phyloP scores from a whole-genome alignment of 2,888 invertebrate species.

The Biston stratarius region DNA sequence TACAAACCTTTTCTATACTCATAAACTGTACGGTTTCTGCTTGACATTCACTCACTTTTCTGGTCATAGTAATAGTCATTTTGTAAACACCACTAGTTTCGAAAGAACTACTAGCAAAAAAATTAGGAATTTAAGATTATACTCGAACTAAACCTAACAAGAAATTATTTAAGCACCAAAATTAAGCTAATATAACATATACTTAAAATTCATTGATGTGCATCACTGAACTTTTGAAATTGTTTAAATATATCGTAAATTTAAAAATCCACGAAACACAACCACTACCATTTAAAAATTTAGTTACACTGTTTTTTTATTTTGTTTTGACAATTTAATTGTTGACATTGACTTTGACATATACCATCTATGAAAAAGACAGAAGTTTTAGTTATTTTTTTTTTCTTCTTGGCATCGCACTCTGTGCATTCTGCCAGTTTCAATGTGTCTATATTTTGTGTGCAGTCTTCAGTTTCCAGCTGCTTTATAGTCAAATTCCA shows the following conservation, averaged over 20 bases:
- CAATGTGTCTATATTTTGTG: too few relatives aligned
- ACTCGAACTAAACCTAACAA: neutral
- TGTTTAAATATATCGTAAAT: slow-evolving; percentile 7
- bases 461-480: too few relatives aligned
- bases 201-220: neutral
- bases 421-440: too few relatives aligned
- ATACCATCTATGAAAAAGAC: too few relatives aligned
- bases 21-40: slow-evolving; percentile 80
- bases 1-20: slow-evolving; percentile 80
- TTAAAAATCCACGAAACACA: neutral
- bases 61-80: slow-evolving; percentile 82
- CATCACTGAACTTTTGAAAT: slow-evolving; percentile 3
- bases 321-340: neutral
- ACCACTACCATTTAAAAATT: neutral
- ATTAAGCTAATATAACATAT: neutral
- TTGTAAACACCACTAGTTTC: slow-evolving; percentile 22
- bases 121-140: slow-evolving; percentile 4
- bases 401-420: neutral
- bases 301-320: slow-evolving; percentile 2
- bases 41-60: slow-evolving; percentile 79
- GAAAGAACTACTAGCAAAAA: neutral
- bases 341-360: neutral
- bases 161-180: neutral
- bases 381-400: neutral
- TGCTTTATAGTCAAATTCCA: too few relatives aligned